Conservation (phyloP, 2,113 vertebrate genomes). For the Microtus pennsylvanicus region DNA sequence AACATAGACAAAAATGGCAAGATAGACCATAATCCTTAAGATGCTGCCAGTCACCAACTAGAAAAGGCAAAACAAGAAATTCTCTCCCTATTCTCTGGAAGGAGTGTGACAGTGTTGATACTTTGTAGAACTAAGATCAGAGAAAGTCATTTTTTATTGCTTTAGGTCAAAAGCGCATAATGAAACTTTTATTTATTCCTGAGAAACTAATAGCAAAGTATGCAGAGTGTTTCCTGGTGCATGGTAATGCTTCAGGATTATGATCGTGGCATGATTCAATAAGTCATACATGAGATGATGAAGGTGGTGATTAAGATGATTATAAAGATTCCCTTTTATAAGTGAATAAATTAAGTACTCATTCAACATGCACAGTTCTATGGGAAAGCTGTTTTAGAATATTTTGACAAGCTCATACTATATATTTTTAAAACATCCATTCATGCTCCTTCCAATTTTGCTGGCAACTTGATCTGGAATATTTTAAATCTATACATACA, state of each 20-base stretch:
- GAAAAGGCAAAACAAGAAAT: background rate
- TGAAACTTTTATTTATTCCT: background rate
- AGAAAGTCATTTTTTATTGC: background rate
- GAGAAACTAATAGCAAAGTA: background rate
- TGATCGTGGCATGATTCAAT: background rate
- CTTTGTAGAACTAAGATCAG: background rate
- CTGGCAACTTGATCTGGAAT: background rate
- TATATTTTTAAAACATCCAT: conserved; percentile 46
- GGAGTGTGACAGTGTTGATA: fast-evolving
- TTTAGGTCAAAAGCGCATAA: background rate
- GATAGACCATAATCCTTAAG: background rate
- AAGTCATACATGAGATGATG: background rate
- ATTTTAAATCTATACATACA: background rate
- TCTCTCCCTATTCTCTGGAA: no score
- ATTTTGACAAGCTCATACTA: conserved; percentile 38
- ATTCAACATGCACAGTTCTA: background rate
- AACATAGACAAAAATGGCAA: background rate
- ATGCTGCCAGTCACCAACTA: background rate
- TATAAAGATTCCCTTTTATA: background rate
- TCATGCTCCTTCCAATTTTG: conserved; percentile 15
- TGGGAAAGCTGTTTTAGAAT: conserved; percentile 44
- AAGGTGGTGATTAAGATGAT: background rate
- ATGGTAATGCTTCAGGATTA: background rate
- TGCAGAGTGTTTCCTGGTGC: background rate
- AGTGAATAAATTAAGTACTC: background rate